A percentile compares a stretch with the other conserved stretches of the same genome.
Conservation (phyloP, 2,113 vertebrate species). For the Butastur rufipennis region DNA sequence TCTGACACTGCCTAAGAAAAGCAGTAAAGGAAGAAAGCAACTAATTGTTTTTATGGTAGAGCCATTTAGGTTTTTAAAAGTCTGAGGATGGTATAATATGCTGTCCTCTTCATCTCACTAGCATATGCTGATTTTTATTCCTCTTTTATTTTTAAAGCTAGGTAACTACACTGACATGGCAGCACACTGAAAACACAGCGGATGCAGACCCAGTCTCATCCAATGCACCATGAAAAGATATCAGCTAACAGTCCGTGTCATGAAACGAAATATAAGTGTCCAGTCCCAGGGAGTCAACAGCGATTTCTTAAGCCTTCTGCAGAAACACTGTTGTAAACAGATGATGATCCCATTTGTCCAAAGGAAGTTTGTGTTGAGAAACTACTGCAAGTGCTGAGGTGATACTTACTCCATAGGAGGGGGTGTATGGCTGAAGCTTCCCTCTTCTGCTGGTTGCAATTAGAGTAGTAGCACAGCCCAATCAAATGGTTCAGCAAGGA, state of each 20-base stretch:
- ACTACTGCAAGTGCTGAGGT: background rate
- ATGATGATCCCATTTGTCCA: background rate
- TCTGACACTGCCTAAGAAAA: background rate
- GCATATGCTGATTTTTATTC: background rate
- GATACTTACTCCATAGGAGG: fast-evolving
- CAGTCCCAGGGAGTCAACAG: background rate
- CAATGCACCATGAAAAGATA: background rate
- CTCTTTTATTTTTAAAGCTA: background rate
- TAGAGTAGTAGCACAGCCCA: background rate
- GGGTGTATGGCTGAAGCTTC: background rate
- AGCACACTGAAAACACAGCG: background rate
- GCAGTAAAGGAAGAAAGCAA: background rate
- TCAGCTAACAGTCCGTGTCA: background rate
- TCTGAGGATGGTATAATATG: background rate
- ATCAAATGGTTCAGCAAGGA: background rate
- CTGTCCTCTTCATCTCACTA: background rate
- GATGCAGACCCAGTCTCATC: background rate
- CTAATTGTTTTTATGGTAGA: background rate
- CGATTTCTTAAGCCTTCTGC: background rate
- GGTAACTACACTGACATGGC: background rate
- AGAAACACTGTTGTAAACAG: background rate
- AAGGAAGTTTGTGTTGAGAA: background rate
- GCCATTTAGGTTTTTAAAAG: background rate
- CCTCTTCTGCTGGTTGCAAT: background rate
- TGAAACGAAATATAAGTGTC: background rate